Evolutionary conservation across 2,888 invertebrate species (phyloP).

Genomic region (Junonia oenone): DNA sequence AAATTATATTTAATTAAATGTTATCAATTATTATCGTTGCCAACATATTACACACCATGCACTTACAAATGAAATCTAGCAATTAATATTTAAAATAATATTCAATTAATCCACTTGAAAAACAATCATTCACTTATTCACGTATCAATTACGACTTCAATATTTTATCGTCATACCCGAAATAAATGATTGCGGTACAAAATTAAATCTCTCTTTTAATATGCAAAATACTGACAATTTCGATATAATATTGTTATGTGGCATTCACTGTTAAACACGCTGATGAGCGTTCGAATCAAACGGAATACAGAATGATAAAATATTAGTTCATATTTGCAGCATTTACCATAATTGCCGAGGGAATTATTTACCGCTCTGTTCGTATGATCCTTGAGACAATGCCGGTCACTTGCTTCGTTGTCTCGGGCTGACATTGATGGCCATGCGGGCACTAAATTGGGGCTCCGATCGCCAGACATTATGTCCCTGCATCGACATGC

Average conservation of each 20-base stretch:
- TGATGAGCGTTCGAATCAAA: slow-evolving; percentile 20
- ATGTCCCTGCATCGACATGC: slow-evolving; percentile 67
- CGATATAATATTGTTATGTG: slow-evolving; percentile 26
- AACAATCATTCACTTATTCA: slow-evolving; percentile 25
- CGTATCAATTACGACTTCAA: slow-evolving; percentile 28
- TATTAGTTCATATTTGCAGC: background rate
- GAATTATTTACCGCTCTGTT: background rate
- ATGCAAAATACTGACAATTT: slow-evolving; percentile 24
- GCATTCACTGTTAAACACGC: slow-evolving; percentile 20
- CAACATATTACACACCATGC: too few relatives aligned
- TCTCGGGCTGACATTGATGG: slow-evolving; percentile 21
- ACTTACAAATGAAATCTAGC: background rate
- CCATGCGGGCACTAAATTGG: slow-evolving; percentile 68
- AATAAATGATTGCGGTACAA: slow-evolving; percentile 23
- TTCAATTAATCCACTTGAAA: slow-evolving; percentile 23
- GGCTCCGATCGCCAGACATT: slow-evolving; percentile 56
- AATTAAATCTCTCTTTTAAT: slow-evolving; percentile 30
- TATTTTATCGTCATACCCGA: slow-evolving; percentile 20
- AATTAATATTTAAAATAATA: slow-evolving; percentile 14
- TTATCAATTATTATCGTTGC: too few relatives aligned
- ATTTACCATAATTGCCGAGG: background rate
- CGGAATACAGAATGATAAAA: slow-evolving; percentile 24
- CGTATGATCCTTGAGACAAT: slow-evolving; percentile 11
- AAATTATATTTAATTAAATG: background rate
- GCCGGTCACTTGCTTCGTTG: slow-evolving; percentile 17